Conservation (phyloP, 2,797 vertebrate species). For the Carcharodon carcharias region DNA sequence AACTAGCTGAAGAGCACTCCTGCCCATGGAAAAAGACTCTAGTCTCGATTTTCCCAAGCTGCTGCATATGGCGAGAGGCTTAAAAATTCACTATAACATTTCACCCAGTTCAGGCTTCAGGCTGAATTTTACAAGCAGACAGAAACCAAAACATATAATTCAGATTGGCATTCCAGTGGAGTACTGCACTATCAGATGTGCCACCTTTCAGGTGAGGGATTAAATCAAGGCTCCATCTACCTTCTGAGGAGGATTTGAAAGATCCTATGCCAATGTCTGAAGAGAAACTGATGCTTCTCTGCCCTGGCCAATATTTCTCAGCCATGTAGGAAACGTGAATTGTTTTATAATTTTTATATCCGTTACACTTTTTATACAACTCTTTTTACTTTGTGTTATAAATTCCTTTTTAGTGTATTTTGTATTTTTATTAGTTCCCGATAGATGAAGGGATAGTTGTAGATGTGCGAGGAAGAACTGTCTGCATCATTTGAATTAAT, state of each 20-base stretch:
- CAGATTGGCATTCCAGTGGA: not conserved
- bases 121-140: not conserved
- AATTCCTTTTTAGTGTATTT: too few relatives aligned
- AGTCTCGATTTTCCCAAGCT: not conserved
- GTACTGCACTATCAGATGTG: not conserved
- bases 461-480: too few relatives aligned
- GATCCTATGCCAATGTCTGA: not conserved
- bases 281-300: not conserved
- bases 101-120: not conserved
- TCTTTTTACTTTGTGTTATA: too few relatives aligned
- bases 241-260: not conserved
- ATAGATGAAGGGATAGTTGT: too few relatives aligned
- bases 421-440: too few relatives aligned
- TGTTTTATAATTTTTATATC: too few relatives aligned
- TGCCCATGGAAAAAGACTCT: not conserved
- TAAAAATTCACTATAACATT: not conserved
- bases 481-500: too few relatives aligned
- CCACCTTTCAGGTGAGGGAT: not conserved
- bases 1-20: not conserved
- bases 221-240: not conserved
- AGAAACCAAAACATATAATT: not conserved
- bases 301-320: not conserved
- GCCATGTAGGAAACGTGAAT: not conserved
- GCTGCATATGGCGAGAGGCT: not conserved
- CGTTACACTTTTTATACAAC: too few relatives aligned